phyloP scores from a whole-genome alignment of 2,888 invertebrate species.

The Leptinotarsa juncta region DNA sequence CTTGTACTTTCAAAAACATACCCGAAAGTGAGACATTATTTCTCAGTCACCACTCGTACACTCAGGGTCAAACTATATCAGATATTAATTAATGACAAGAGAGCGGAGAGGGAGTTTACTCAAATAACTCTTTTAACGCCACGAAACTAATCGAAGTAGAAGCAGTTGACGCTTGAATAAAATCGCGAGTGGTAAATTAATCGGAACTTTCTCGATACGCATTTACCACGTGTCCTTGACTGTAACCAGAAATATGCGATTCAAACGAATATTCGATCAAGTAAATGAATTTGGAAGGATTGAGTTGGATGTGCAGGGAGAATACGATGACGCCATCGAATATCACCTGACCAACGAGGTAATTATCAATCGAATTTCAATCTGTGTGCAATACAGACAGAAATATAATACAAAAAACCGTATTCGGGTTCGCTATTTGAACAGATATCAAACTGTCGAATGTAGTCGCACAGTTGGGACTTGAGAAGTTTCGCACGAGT shows the following conservation, averaged over 20 bases:
- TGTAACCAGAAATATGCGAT: constrained; percentile 46
- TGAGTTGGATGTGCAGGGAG: constrained; percentile 43
- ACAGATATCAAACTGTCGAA: no score
- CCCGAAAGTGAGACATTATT: not conserved
- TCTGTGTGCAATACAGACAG: no score
- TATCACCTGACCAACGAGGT: constrained; percentile 12
- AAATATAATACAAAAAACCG: no score
- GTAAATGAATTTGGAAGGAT: constrained; percentile 53
- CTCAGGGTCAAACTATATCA: constrained; percentile 3
- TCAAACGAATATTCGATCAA: constrained; percentile 52
- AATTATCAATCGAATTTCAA: not conserved
- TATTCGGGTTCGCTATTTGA: no score
- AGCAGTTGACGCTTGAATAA: constrained; percentile 6
- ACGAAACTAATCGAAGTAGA: not conserved
- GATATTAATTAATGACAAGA: constrained; percentile 2
- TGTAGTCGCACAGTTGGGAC: no score
- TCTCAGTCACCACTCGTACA: not conserved
- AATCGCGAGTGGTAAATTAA: constrained; percentile 9
- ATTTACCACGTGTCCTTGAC: constrained; percentile 14
- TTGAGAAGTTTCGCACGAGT: no score
- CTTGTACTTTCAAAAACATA: not conserved
- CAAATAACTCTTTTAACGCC: constrained; percentile 1
- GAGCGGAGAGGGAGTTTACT: constrained; percentile 3
- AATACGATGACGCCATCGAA: constrained; percentile 39
- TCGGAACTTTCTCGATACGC: constrained; percentile 14